These are phyloP conservation scores for Diceros bicornis DNA, from an alignment of 2,797 vertebrate species.

Conservation along the genomic window DNA sequence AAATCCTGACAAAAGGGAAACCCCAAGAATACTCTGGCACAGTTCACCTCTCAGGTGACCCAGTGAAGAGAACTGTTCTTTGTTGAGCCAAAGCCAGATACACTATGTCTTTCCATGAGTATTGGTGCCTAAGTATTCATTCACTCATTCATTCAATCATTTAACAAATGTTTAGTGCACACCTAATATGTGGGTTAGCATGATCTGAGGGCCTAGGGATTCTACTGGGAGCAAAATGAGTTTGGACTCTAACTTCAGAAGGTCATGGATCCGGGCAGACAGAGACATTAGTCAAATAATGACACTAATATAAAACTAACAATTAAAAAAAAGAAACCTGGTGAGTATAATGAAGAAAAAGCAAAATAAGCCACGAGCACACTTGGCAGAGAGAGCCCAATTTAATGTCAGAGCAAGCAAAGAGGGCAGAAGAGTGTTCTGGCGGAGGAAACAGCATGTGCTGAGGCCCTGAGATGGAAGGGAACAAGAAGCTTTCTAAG, in stretches of 20 bases:
- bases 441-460: background rate
- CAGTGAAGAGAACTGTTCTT: background rate
- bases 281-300: constrained; percentile 42
- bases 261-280: background rate
- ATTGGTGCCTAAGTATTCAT: background rate
- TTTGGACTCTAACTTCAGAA: constrained; percentile 30
- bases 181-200: background rate
- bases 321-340: background rate
- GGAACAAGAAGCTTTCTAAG: background rate
- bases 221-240: constrained; percentile 38
- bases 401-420: background rate
- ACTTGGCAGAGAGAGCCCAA: background rate
- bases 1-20: constrained; percentile 2
- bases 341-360: constrained; percentile 15
- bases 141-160: background rate
- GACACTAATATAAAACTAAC: background rate
- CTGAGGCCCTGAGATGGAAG: background rate
- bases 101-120: background rate
- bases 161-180: background rate
- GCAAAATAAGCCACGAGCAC: background rate
- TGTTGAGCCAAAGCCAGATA: background rate
- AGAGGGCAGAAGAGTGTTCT: background rate
- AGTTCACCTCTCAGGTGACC: background rate
- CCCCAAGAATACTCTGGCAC: background rate
- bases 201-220: background rate